Conservation (phyloP, 1,140 invertebrate species). For the Drosophila sp. region DNA sequence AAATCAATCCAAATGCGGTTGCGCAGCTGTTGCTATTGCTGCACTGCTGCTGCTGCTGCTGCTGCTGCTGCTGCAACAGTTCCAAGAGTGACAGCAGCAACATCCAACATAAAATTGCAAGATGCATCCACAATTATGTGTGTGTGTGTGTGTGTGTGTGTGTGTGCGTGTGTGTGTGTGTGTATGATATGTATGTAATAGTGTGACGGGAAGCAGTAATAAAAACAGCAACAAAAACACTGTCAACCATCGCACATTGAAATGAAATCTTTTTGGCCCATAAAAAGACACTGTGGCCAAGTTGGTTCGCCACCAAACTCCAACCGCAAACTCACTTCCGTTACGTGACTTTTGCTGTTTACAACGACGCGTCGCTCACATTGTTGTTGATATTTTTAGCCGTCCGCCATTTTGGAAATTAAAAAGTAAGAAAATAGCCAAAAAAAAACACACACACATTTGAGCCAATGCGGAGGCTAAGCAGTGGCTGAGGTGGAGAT, state of each 20-base stretch:
- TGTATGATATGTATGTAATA: too few species aligned
- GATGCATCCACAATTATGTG: slow-evolving; percentile 33
- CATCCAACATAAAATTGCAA: slow-evolving; percentile 41
- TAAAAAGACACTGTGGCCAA: slow-evolving; percentile 70
- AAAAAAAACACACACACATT: too few species aligned
- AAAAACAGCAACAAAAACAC: slow-evolving; percentile 43
- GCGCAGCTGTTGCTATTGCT: slow-evolving; percentile 77
- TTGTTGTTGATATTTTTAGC: slow-evolving; percentile 40
- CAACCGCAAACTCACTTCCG: slow-evolving; percentile 80
- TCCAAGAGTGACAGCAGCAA: slow-evolving; percentile 22
- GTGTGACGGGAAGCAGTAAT: slow-evolving; percentile 1
- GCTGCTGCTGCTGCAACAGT: slow-evolving; percentile 60
- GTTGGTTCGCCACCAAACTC: slow-evolving; percentile 42
- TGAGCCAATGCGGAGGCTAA: too few species aligned
- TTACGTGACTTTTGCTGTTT: slow-evolving; percentile 61
- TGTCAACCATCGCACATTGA: slow-evolving; percentile 69
- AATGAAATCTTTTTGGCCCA: slow-evolving; percentile 83
- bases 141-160: not conserved
- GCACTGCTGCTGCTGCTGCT: slow-evolving; percentile 82
- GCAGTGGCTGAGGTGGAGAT: too few species aligned
- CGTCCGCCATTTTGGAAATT: slow-evolving; percentile 67
- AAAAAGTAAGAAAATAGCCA: slow-evolving; percentile 13
- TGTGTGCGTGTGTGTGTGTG: too few species aligned
- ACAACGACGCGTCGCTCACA: slow-evolving; percentile 29
- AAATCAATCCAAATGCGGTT: slow-evolving; percentile 84